Evolutionary conservation across 2,797 vertebrate species (phyloP), one percentile per base, ranked within the genome.

Genomic region (Acanthopagrus latus): DNA sequence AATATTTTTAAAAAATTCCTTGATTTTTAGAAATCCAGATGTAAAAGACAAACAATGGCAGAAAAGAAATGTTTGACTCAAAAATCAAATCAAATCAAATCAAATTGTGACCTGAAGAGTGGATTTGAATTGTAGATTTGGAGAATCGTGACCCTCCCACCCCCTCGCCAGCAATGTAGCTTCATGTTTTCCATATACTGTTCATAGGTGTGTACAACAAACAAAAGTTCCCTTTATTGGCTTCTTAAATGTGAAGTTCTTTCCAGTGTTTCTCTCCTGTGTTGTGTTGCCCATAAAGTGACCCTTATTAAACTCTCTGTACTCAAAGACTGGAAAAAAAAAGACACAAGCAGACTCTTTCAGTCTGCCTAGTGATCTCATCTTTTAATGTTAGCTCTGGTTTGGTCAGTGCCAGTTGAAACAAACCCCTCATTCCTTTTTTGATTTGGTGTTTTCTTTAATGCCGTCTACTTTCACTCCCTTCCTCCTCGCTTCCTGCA

Each of bases 381-480:
- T 43, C 52, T 13, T 75, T 90, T 70, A 77, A 21, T 78, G 29
- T 83, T 57, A 72, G 65, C 71, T 58, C 43, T 25, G 23, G 41
- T 47, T 70, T 25, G 18, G 29, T n/a, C 25, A 0, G 17, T 38
- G 76, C 89, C 88, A 92, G 80, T 78, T n/a, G 73, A 90, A 92
- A 81, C 65, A 91, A 86, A 74, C n/a, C 0, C 12, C 50, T 73
- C 55, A 14, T 74, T 70, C 68, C 78, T 76, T 10, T 17, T 65
- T 41, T 58, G 66, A 48, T 25, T 18, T 46, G 14, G 8, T 82
- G 50, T 80, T 79, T 50, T 63, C 3, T 7, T 27, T 64, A 48
- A 74, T 5, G 17, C 66, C 0, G 52, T 74, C 20, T 63, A 21
- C 50, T 68, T 47, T 57, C 63, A 60, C 47, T 74, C 18, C 58